These are phyloP conservation scores for Penaeus chinensis DNA, from an alignment of 1,140 invertebrate genomes.

Conservation along the genomic window DNA sequence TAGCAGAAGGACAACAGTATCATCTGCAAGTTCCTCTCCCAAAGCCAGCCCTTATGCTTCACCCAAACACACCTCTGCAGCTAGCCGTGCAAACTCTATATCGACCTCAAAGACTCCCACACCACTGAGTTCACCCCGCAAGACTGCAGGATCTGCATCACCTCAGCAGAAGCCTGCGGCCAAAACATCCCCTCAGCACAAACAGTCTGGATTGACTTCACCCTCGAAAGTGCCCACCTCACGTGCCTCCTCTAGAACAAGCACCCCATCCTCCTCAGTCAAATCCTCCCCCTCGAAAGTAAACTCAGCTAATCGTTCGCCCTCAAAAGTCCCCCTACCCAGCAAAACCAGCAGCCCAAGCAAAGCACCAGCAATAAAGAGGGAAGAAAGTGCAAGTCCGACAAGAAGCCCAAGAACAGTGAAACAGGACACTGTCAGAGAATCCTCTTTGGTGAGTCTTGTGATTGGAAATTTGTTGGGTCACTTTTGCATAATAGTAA, in stretches of 20 bases:
- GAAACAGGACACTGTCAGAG: conserved; percentile 13
- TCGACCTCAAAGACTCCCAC: conserved; percentile 40
- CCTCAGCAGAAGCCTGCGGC: background rate
- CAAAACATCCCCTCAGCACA: conserved; percentile 25
- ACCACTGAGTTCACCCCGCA: conserved; percentile 32
- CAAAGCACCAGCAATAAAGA: conserved; percentile 7
- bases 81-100: conserved; percentile 16
- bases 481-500: background rate
- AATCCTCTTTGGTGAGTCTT: conserved; percentile 44
- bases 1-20: background rate
- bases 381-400: conserved; percentile 10
- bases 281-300: conserved; percentile 39
- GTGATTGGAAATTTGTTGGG: background rate
- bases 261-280: conserved; percentile 28
- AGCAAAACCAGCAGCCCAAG: conserved; percentile 16
- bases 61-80: conserved; percentile 27
- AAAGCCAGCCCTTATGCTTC: conserved; percentile 33
- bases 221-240: conserved; percentile 29
- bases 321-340: conserved; percentile 42
- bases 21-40: conserved; percentile 10
- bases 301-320: conserved; percentile 2
- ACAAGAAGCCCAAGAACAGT: conserved; percentile 8
- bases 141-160: conserved; percentile 11
- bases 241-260: conserved; percentile 41
- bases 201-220: background rate